A percentile compares a stretch with the other conserved stretches of the same genome.
These are phyloP conservation scores for Megaustenia siamemsis DNA, from an alignment of 2,888 invertebrate species.

Conservation along the genomic window DNA sequence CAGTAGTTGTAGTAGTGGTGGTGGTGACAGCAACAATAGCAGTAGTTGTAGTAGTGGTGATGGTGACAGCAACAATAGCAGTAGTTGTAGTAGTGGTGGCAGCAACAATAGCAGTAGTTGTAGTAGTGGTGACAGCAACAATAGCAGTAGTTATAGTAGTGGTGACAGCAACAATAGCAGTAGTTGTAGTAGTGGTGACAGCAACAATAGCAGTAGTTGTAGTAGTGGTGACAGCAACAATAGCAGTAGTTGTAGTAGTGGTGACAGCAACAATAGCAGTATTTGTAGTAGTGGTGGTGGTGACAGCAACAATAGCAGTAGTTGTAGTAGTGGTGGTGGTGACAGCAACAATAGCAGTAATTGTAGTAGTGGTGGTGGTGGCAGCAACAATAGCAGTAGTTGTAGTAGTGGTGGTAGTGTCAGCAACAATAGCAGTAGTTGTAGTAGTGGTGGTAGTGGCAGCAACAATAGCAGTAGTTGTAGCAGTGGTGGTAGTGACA, in stretches of 20 bases:
- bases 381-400: background rate
- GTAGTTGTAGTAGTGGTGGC: background rate
- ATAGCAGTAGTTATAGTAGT: background rate
- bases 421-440: background rate
- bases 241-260: background rate
- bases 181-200: background rate
- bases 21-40: background rate
- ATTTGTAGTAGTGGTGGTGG: no score
- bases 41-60: background rate
- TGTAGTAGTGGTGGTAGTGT: background rate
- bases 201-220: background rate
- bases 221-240: background rate
- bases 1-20: conserved; percentile 4
- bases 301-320: background rate
- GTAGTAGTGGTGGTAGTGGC: background rate
- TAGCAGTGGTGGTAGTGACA: no score
- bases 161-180: background rate
- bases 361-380: background rate
- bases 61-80: background rate
- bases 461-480: background rate
- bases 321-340: background rate
- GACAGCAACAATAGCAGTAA: no score
- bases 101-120: background rate
- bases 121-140: background rate
- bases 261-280: background rate